These are phyloP conservation scores for Lanius collurio DNA, from an alignment of 2,113 vertebrate genomes.

Conservation along the genomic window DNA sequence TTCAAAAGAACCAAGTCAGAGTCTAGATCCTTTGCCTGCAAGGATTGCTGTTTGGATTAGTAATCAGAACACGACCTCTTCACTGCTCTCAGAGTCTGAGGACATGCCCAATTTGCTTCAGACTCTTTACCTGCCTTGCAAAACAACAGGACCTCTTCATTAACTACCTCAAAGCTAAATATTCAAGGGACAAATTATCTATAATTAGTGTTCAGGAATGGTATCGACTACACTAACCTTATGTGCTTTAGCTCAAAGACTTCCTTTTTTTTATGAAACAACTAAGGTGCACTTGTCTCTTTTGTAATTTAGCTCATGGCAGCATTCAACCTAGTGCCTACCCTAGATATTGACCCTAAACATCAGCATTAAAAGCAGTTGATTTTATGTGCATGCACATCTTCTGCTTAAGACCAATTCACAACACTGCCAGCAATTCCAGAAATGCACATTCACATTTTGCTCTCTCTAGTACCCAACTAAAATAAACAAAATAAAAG, in stretches of 20 bases:
- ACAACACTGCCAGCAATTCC: not conserved
- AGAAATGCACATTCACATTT: not conserved
- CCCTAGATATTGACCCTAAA: not conserved
- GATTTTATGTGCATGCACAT: fast-evolving
- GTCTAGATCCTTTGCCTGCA: not conserved
- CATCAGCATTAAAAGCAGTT: not conserved
- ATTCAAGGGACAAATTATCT: not conserved
- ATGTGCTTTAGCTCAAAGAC: not conserved
- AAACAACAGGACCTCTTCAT: not conserved
- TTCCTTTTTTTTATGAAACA: not conserved
- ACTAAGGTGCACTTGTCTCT: not conserved
- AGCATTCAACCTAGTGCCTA: not conserved
- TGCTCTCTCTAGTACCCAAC: not conserved
- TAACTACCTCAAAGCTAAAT: not conserved
- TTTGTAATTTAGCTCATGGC: not conserved
- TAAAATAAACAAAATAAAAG: not conserved
- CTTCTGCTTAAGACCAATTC: not conserved
- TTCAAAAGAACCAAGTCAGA: not conserved
- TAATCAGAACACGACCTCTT: not conserved
- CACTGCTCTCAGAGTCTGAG: not conserved
- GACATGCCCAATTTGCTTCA: not conserved
- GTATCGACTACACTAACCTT: not conserved
- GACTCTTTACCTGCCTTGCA: not conserved
- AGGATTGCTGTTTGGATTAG: not conserved
- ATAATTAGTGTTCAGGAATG: not conserved